Evolutionary conservation across 2,797 vertebrate species (phyloP).

Genomic region (Acanthis flammea): DNA sequence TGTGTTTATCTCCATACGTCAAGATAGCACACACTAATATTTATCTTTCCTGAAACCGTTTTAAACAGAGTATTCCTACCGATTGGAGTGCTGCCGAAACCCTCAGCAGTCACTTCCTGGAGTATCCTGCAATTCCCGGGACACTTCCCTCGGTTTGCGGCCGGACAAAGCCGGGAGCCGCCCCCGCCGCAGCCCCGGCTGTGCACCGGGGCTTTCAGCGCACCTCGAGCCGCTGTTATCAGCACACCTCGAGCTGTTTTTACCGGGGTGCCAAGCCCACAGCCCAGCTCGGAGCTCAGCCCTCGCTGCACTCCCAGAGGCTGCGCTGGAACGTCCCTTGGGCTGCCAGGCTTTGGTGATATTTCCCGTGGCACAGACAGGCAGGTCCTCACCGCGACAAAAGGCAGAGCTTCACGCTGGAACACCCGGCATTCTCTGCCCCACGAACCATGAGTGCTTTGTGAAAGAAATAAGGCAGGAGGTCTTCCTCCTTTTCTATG

Average conservation of each 20-base stretch:
- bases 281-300: constrained; percentile 62
- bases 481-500: no score
- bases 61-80: background rate
- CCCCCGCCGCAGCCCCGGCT: background rate
- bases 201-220: background rate
- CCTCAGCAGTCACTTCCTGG: background rate
- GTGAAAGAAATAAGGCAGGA: no score
- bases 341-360: constrained; percentile 88
- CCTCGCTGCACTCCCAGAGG: constrained; percentile 63
- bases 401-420: constrained; percentile 79
- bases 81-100: background rate
- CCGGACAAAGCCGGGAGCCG: background rate
- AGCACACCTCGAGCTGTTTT: background rate
- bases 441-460: constrained; percentile 75
- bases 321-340: constrained; percentile 82
- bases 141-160: background rate
- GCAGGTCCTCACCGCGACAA: constrained; percentile 87
- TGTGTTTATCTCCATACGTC: constrained; percentile 12
- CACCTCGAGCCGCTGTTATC: background rate
- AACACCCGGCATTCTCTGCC: constrained; percentile 84
- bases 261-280: constrained; percentile 34
- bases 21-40: constrained; percentile 33
- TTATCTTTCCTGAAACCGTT: constrained; percentile 21
- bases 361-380: constrained; percentile 86
- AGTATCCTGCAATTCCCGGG: background rate